Base-by-base conservation (phyloP, 2,888 invertebrate genomes). In the Fissipunctia ypsillon region DNA sequence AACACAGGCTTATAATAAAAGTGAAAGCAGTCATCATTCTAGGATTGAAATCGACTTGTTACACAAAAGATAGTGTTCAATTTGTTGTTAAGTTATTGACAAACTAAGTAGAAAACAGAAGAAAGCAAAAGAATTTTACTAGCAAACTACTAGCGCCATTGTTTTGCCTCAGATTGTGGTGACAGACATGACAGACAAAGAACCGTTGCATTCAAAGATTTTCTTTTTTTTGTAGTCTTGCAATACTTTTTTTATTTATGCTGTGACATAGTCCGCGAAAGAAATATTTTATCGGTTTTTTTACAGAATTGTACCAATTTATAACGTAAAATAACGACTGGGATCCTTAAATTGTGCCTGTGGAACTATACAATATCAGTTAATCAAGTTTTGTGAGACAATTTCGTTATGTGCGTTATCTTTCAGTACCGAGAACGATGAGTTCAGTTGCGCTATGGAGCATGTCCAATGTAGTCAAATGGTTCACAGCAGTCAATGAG, bases 391-490 rank as follows among this genome's bases (percentile, higher is more conserved):
- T 78, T 66, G 73, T 84, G 72, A 65, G 67, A 68, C 67, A 73
- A 78, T 77, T 64, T 71, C 45, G 65, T 67, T 85, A 68, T 60
- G 77, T 76, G 71, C 72, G 73, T 83, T 86, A 86, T 87, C 83
- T 80, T 78, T 78, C 69, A 78, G 80, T 81, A 80, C 79, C 69
- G 80, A 86, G 85, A 84, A 91, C 88, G 88, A 93, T 92, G 93
- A 90, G 85, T 89, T 81, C 81, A 78, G 86, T 88, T 90, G 91
- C 88, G 89, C 91, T 90, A 87, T 92, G 90, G 91, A 92, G 91
- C 91, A 91, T 94, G 91, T 93, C 94, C 90, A 90, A 93, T 90
- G 90, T 92, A 90, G 91, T 95, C 95, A 95, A 95, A 95, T 94
- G 94, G 91, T 90, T 91, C 86, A 90, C 89, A 92, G 94, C 93